Conservation (phyloP, 2,888 invertebrate species). For the Vandiemenella viatica region DNA sequence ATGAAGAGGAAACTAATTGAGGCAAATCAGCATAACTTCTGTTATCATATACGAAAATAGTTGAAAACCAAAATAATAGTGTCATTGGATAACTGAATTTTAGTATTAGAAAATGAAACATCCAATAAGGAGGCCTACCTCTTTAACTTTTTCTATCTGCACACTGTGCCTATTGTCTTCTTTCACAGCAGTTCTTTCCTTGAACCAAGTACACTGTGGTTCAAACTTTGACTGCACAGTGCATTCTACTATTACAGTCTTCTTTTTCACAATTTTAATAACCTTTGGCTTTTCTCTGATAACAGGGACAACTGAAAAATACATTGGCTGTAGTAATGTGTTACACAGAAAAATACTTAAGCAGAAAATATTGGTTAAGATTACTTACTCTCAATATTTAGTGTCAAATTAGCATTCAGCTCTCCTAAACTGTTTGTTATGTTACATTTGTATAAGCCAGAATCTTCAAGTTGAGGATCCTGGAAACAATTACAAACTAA, state of each 20-base stretch:
- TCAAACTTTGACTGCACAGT: slow-evolving; percentile 85
- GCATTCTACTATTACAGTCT: slow-evolving; percentile 85
- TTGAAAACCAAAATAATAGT: too few species aligned
- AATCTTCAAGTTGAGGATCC: slow-evolving; percentile 90
- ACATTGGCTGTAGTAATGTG: not conserved
- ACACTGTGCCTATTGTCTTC: slow-evolving; percentile 63
- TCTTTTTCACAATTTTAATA: slow-evolving; percentile 81
- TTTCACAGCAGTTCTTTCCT: slow-evolving; percentile 62
- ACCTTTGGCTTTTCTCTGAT: slow-evolving; percentile 86
- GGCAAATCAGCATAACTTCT: too few species aligned
- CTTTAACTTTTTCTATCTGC: slow-evolving; percentile 61
- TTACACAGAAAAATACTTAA: not conserved
- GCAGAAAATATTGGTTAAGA: not conserved
- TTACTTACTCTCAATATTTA: slow-evolving; percentile 90
- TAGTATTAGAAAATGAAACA: too few species aligned
- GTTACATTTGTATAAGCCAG: slow-evolving; percentile 95
- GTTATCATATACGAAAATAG: too few species aligned
- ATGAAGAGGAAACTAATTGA: too few species aligned
- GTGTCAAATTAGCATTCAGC: slow-evolving; percentile 88
- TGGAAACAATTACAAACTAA: slow-evolving; percentile 22
- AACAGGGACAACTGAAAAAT: slow-evolving; percentile 64
- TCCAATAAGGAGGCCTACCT: too few species aligned
- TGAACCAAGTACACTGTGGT: slow-evolving; percentile 88
- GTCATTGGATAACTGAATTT: too few species aligned
- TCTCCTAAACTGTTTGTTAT: slow-evolving; percentile 93